phyloP scores from a whole-genome alignment of 2,113 vertebrate species.

The Phaethon lepturus region DNA sequence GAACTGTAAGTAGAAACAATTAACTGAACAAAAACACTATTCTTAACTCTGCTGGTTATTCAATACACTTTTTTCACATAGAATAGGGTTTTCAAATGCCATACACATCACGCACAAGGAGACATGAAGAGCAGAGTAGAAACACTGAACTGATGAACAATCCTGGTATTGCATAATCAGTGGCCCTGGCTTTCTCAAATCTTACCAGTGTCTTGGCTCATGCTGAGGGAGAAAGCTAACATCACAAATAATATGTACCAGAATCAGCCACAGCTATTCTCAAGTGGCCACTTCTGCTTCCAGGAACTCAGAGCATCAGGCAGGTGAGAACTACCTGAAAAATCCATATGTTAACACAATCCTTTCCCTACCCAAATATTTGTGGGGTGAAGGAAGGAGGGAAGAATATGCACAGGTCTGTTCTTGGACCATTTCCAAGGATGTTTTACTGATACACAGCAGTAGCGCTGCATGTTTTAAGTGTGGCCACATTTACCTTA shows the following conservation, averaged over 20 bases:
- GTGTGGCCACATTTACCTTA: not conserved
- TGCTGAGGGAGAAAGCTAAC: not conserved
- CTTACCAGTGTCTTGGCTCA: not conserved
- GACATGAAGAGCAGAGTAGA: not conserved
- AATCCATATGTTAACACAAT: not conserved
- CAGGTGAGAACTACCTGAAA: not conserved
- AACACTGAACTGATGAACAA: not conserved
- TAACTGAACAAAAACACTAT: not conserved
- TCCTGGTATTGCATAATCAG: not conserved
- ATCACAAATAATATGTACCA: not conserved
- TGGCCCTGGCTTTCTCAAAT: not conserved
- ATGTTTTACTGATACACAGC: not conserved
- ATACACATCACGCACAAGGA: not conserved
- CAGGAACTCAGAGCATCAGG: not conserved
- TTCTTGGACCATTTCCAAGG: not conserved
- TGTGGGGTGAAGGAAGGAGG: not conserved
- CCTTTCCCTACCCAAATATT: not conserved
- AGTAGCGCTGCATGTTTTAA: not conserved
- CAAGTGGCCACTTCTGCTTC: not conserved
- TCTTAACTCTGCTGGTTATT: not conserved
- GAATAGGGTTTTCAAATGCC: not conserved
- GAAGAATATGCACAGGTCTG: not conserved
- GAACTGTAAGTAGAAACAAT: not conserved
- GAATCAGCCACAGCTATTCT: not conserved
- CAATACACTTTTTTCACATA: not conserved